phyloP scores from a whole-genome alignment of 1,140 invertebrate species.

The Bombyx mori region ASM3026992v2 NC_085130.1:9651001-9651500 shows the following conservation, averaged over 20 bases:
- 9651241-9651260: slow-evolving; percentile 31
- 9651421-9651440: slow-evolving; percentile 1
- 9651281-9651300: slow-evolving; percentile 46
- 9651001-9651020: slow-evolving; percentile 61
- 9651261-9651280: slow-evolving; percentile 58
- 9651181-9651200: not conserved
- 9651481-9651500: slow-evolving; percentile 46
- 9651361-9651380: slow-evolving; percentile 26
- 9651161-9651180: not conserved
- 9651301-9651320: slow-evolving; percentile 39
- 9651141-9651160: too few species aligned
- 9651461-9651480: slow-evolving; percentile 14
- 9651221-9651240: slow-evolving; percentile 56
- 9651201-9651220: not conserved
- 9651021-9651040: slow-evolving; percentile 46
- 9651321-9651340: slow-evolving; percentile 34
- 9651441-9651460: not conserved
- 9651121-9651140: too few species aligned
- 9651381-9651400: slow-evolving; percentile 15
- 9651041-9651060: slow-evolving; percentile 2
- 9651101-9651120: not conserved
- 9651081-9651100: not conserved
- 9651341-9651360: slow-evolving; percentile 58
- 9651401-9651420: not conserved
- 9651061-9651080: not conserved